A percentile compares a stretch with the other conserved stretches of the same genome.
These are phyloP conservation scores for Amphiprion clarkii DNA, from an alignment of 2,797 vertebrate genomes.

Conservation along the genomic window DNA sequence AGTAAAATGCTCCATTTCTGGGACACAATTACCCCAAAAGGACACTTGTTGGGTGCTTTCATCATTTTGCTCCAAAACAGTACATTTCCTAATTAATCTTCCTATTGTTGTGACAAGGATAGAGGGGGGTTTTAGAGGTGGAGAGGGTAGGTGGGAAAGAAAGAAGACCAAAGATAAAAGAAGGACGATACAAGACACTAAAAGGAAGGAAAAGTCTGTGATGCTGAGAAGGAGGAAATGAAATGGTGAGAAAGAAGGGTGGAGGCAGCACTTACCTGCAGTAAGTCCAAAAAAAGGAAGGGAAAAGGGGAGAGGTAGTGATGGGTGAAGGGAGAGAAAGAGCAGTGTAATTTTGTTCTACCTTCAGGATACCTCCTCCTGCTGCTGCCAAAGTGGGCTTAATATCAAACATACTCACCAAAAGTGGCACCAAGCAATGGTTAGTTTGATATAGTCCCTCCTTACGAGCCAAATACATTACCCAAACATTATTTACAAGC, in stretches of 20 bases:
- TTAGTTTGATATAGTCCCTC: conserved; percentile 38
- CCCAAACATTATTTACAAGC: conserved; percentile 15
- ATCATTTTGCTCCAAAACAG: conserved; percentile 43
- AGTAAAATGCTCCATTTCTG: conserved; percentile 38
- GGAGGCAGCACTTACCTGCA: conserved; percentile 45
- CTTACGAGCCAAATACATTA: conserved; percentile 16
- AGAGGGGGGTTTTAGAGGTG: conserved; percentile 3
- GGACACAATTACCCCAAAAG: conserved; percentile 55
- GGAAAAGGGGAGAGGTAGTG: not conserved
- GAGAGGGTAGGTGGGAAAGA: conserved; percentile 8
- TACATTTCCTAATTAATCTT: conserved; percentile 61
- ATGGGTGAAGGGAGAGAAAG: conserved; percentile 39
- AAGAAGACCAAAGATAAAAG: conserved; percentile 18
- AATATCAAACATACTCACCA: conserved; percentile 44
- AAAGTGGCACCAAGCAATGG: conserved; percentile 26
- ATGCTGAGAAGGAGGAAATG: conserved; percentile 20
- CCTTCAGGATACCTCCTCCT: conserved; percentile 64
- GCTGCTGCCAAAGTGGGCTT: conserved; percentile 31
- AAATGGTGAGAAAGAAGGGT: conserved; percentile 24
- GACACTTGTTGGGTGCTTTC: conserved; percentile 28
- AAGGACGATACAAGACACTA: conserved; percentile 21
- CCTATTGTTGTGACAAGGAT: conserved; percentile 11
- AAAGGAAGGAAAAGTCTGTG: conserved; percentile 26
- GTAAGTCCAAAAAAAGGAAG: conserved; percentile 10
- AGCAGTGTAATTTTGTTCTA: conserved; percentile 58